phyloP scores from a whole-genome alignment of 2,888 invertebrate species.

The Lampropteryx suffumata region DNA sequence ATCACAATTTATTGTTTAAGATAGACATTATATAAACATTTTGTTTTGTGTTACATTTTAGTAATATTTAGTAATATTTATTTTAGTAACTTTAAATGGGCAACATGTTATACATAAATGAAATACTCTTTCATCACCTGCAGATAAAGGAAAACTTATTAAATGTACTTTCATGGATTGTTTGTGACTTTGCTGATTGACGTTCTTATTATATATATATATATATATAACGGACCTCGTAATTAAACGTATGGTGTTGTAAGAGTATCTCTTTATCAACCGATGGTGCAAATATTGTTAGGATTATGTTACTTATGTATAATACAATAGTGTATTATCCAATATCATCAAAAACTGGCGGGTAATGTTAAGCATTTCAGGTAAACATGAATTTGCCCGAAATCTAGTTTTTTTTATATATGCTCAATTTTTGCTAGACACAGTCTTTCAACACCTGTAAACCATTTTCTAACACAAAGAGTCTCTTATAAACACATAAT shows the following conservation, averaged over 20 bases:
- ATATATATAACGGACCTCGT: conserved; percentile 22
- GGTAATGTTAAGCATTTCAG: no score
- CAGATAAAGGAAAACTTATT: no score
- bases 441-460: no score
- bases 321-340: no score
- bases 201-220: conserved; percentile 5
- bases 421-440: no score
- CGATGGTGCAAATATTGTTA: conserved; percentile 66
- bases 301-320: conserved; percentile 38
- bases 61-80: conserved; percentile 14
- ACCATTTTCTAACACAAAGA: no score
- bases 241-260: conserved; percentile 40
- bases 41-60: conserved; percentile 14
- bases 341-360: no score
- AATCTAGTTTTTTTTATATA: no score
- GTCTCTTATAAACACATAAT: no score
- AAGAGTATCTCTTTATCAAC: conserved; percentile 35
- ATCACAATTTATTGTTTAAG: conserved; percentile 54
- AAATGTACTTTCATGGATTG: no score
- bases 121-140: neutral
- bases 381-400: no score
- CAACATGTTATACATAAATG: neutral
- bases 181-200: neutral
- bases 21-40: no score
- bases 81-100: conserved; percentile 1